A percentile compares a stretch with the other conserved stretches of the same genome.
Conservation (phyloP, 1,140 invertebrate genomes). For the Drosophila micromelanica region DNA sequence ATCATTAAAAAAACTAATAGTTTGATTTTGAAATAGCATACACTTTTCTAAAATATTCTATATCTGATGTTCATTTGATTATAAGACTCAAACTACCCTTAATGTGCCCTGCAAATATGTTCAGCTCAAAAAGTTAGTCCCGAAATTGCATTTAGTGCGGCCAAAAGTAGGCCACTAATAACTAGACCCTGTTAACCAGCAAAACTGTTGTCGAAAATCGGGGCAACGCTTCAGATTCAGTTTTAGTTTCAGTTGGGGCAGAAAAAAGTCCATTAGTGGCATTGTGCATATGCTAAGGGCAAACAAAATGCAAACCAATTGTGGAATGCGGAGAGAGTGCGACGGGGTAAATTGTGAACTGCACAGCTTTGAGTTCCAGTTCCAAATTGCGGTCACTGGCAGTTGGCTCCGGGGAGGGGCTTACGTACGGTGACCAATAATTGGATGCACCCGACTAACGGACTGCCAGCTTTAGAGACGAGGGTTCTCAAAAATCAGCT, state of each 20-base stretch:
- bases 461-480: slow-evolving; percentile 33
- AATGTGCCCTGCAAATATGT: not conserved
- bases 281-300: slow-evolving; percentile 63
- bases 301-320: slow-evolving; percentile 21
- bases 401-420: not conserved
- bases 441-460: slow-evolving; percentile 42
- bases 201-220: slow-evolving; percentile 31
- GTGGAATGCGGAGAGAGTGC: not conserved
- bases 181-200: slow-evolving; percentile 7
- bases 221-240: slow-evolving; percentile 20
- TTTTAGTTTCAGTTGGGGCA: slow-evolving; percentile 21
- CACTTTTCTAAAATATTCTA: too few species aligned
- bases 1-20: too few species aligned
- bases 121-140: not conserved
- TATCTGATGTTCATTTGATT: too few species aligned
- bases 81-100: too few species aligned
- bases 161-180: slow-evolving; percentile 18
- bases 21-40: too few species aligned
- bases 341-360: not conserved
- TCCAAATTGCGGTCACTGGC: slow-evolving; percentile 59
- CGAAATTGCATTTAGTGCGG: slow-evolving; percentile 25
- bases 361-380: slow-evolving; percentile 31
- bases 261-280: slow-evolving; percentile 71
- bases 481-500: slow-evolving; percentile 57
- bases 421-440: slow-evolving; percentile 52